phyloP scores from a whole-genome alignment of 2,888 invertebrate species.

The Xanthia icteritia region DNA sequence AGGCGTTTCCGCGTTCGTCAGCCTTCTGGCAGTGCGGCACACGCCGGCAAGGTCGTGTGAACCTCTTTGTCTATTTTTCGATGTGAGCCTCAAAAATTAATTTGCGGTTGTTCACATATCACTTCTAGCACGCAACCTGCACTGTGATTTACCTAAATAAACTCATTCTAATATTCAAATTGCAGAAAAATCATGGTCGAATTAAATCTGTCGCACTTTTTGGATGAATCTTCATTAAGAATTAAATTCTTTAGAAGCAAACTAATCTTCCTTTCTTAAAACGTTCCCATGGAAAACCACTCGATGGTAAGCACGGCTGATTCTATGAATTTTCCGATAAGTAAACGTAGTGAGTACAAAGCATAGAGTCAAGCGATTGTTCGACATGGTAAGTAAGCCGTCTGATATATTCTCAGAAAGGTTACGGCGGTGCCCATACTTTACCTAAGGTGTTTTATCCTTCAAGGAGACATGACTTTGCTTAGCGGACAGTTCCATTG shows the following conservation, averaged over 20 bases:
- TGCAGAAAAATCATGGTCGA: not conserved
- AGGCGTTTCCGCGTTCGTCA: constrained; percentile 84
- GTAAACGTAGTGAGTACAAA: constrained; percentile 49
- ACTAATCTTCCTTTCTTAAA: not conserved
- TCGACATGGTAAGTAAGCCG: constrained; percentile 25
- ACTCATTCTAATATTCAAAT: constrained; percentile 23
- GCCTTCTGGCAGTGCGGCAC: constrained; percentile 81
- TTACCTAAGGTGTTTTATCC: constrained; percentile 6
- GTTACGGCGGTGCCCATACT: not conserved
- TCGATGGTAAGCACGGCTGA: constrained; percentile 20
- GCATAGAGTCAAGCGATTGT: constrained; percentile 53
- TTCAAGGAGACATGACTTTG: not conserved
- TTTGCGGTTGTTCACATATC: constrained; percentile 68
- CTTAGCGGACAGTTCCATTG: constrained; percentile 1
- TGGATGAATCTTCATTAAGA: not conserved
- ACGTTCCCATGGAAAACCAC: constrained; percentile 42
- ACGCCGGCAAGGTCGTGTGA: constrained; percentile 86
- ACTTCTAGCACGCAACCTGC: constrained; percentile 48
- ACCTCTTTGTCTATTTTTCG: constrained; percentile 87
- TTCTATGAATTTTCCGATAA: constrained; percentile 53
- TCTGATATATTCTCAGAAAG: constrained; percentile 44
- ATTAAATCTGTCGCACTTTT: not conserved
- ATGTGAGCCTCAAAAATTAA: constrained; percentile 66
- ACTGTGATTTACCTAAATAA: constrained; percentile 44
- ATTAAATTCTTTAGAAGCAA: not conserved